Evolutionary conservation across 2,113 vertebrate genomes (phyloP).

Genomic region (Cochlearius cochlearius): DNA sequence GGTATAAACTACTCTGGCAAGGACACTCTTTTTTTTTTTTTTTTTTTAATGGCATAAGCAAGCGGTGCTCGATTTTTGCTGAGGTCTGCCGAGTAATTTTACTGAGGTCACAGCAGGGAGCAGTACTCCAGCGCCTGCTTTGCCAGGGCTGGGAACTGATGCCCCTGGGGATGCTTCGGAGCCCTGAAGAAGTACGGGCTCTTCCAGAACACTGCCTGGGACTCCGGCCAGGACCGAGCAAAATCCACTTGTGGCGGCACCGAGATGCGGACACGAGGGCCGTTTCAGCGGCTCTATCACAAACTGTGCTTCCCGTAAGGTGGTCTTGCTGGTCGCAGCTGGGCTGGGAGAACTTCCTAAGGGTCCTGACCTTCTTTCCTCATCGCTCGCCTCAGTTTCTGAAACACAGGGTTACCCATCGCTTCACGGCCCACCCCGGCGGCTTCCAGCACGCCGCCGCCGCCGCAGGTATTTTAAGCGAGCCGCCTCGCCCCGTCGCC

Average conservation of each 20-base stretch:
- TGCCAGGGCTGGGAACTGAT: neutral
- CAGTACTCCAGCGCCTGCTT: neutral
- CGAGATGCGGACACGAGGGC: rapidly evolving
- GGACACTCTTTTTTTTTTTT: neutral
- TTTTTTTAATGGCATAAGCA: neutral
- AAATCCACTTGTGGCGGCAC: neutral
- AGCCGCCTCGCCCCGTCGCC: rapidly evolving
- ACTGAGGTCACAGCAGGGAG: neutral
- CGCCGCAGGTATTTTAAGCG: no score
- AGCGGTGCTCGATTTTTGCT: neutral
- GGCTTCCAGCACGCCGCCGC: neutral
- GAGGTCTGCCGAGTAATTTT: neutral
- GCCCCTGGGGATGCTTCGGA: neutral
- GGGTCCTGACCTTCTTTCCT: neutral
- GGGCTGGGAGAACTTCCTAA: rapidly evolving
- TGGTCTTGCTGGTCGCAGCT: neutral
- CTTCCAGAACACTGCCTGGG: neutral
- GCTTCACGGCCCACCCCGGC: rapidly evolving
- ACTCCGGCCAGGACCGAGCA: neutral
- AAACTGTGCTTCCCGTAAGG: neutral
- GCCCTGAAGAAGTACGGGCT: neutral
- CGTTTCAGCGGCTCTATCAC: neutral
- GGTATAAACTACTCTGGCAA: neutral
- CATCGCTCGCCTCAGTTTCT: rapidly evolving
- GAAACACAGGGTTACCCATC: rapidly evolving